Conservation (phyloP, 2,797 vertebrate genomes). For the Lutjanus argentimaculatus region DNA sequence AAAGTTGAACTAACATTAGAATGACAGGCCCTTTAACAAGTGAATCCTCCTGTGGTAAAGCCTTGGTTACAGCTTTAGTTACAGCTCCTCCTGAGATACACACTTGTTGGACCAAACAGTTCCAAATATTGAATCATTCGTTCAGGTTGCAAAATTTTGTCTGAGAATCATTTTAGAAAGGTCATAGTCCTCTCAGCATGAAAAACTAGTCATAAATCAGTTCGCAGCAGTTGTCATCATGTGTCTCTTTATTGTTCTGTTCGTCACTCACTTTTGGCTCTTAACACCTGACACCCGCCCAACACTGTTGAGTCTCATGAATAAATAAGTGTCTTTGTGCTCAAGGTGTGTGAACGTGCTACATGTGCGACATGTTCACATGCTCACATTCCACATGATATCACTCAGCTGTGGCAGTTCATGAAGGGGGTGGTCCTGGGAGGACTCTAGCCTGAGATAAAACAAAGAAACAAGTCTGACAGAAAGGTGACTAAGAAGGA, state of each 20-base stretch:
- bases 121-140: background rate
- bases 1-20: background rate
- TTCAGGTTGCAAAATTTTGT: background rate
- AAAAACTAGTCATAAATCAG: background rate
- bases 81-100: background rate
- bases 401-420: background rate
- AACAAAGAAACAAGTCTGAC: constrained; percentile 36
- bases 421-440: background rate
- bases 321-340: background rate
- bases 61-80: background rate
- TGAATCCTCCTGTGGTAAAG: background rate
- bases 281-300: background rate
- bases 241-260: constrained; percentile 1
- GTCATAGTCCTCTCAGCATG: background rate
- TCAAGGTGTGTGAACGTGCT: constrained; percentile 9
- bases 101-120: background rate
- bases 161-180: background rate
- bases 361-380: background rate
- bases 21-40: background rate
- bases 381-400: background rate
- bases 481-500: constrained; percentile 30
- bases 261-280: background rate
- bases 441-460: background rate
- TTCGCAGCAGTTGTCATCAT: background rate
- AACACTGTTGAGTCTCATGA: constrained; percentile 3